A percentile compares a stretch with the other conserved stretches of the same genome.
phyloP scores from a whole-genome alignment of 2,888 invertebrate genomes.

The Euproctis similis region DNA sequence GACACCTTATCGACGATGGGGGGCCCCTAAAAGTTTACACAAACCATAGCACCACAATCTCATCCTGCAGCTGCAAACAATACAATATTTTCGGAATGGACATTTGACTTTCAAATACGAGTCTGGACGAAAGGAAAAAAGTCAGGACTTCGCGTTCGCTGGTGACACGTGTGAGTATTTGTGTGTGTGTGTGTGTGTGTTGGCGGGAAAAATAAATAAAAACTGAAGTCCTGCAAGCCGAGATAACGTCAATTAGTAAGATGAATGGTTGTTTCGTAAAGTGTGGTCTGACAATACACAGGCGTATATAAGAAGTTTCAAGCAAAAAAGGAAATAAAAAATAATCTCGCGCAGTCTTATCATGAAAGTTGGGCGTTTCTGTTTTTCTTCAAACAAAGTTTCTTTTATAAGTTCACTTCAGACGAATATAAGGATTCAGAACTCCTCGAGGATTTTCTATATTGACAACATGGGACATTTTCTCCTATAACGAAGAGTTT shows the following conservation, averaged over 20 bases:
- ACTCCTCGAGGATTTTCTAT: no score
- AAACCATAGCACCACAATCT: not conserved
- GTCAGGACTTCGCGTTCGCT: conserved; percentile 9
- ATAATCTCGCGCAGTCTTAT: no score
- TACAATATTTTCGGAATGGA: conserved; percentile 4
- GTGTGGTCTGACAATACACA: conserved; percentile 13
- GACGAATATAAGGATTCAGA: no score
- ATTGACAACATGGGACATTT: no score
- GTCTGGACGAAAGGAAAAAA: conserved; percentile 8
- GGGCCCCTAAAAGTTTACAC: not conserved
- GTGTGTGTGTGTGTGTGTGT: no score
- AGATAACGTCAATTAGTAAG: conserved; percentile 49
- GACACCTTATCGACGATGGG: no score
- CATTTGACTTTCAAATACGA: conserved; percentile 1
- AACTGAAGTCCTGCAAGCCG: conserved; percentile 24
- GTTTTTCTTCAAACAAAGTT: no score
- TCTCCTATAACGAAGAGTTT: no score
- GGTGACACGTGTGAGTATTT: conserved; percentile 22
- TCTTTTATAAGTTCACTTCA: no score
- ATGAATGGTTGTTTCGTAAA: conserved; percentile 36
- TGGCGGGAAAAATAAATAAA: conserved; percentile 29
- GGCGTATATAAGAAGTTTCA: no score
- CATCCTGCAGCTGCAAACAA: conserved; percentile 2
- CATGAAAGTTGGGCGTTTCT: no score
- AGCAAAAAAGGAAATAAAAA: no score